Percentiles rank a stretch among this genome's conserved stretches.
Conservation (phyloP, 2,888 invertebrate genomes). For the Lasioglossum oenotherae region DNA sequence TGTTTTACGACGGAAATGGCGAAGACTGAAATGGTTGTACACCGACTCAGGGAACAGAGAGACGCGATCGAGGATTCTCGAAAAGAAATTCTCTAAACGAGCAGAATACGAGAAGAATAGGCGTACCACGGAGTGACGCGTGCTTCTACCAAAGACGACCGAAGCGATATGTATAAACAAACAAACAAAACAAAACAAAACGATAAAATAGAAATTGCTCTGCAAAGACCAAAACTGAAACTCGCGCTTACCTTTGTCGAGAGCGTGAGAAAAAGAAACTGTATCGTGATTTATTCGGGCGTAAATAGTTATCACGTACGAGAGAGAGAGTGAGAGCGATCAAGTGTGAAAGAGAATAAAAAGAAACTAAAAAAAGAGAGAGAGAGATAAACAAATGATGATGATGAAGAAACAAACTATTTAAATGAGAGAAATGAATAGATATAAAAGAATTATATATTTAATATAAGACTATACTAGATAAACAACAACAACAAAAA, state of each 20-base stretch:
- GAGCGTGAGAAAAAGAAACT: conserved; percentile 56
- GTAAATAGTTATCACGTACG: conserved; percentile 55
- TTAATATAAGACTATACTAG: conserved; percentile 77
- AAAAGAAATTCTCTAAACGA: conserved; percentile 59
- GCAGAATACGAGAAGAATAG: conserved; percentile 55
- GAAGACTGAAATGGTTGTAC: conserved; percentile 82
- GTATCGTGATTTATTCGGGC: conserved; percentile 60
- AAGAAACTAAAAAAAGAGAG: neutral
- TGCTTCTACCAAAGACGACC: conserved; percentile 82
- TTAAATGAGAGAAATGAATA: conserved; percentile 72
- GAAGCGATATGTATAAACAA: conserved; percentile 67
- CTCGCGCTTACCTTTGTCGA: conserved; percentile 20
- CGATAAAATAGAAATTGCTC: conserved; percentile 75
- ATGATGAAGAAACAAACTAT: conserved; percentile 62
- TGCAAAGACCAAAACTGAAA: conserved; percentile 64
- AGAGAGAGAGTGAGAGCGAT: neutral
- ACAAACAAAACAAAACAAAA: conserved; percentile 74
- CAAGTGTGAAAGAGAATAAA: neutral
- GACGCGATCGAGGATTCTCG: conserved; percentile 68
- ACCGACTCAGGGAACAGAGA: conserved; percentile 82
- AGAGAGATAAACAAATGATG: neutral
- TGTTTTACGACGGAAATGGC: conserved; percentile 60
- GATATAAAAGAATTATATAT: conserved; percentile 73
- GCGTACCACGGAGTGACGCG: conserved; percentile 64
- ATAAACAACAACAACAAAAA: neutral